These are phyloP conservation scores for Andrena flavipes DNA, from an alignment of 2,888 invertebrate species.

Conservation along the genomic window DNA sequence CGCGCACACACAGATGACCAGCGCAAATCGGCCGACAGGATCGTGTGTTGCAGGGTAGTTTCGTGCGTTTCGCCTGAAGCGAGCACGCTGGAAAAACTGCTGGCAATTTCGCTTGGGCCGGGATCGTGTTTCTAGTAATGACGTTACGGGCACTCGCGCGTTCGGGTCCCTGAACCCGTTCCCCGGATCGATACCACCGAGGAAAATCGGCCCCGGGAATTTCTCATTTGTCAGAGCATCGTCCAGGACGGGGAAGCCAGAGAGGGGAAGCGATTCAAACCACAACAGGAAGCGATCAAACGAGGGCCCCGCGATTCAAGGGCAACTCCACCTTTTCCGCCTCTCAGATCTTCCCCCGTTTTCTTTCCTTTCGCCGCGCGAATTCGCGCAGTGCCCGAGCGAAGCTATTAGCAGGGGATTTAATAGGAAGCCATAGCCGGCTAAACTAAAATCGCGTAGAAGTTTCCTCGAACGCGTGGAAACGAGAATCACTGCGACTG, in stretches of 20 bases:
- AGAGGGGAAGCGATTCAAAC: conserved; percentile 33
- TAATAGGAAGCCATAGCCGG: no score
- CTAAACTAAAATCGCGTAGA: no score
- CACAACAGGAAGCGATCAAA: conserved; percentile 51
- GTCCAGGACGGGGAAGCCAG: conserved; percentile 9
- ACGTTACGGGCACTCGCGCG: conserved; percentile 61
- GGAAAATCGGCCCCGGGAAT: conserved; percentile 70
- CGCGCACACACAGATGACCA: background rate
- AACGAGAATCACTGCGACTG: no score
- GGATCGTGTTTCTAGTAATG: conserved; percentile 73
- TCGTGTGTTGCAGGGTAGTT: conserved; percentile 46
- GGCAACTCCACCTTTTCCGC: conserved; percentile 1
- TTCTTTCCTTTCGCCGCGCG: background rate
- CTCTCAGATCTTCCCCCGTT: background rate
- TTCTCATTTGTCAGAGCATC: conserved; percentile 64
- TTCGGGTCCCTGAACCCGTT: conserved; percentile 63
- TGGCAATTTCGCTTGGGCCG: conserved; percentile 64
- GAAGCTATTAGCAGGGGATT: background rate
- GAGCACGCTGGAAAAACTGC: conserved; percentile 61
- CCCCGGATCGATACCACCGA: conserved; percentile 66
- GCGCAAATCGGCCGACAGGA: conserved; percentile 29
- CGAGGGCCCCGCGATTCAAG: conserved; percentile 19
- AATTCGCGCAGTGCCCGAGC: background rate
- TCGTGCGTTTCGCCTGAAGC: conserved; percentile 55
- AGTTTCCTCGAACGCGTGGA: no score